Percentiles rank a stretch among this genome's conserved stretches.
Evolutionary conservation across 2,797 vertebrate species (phyloP).

Genomic region (Sebastes diploproa): DNA sequence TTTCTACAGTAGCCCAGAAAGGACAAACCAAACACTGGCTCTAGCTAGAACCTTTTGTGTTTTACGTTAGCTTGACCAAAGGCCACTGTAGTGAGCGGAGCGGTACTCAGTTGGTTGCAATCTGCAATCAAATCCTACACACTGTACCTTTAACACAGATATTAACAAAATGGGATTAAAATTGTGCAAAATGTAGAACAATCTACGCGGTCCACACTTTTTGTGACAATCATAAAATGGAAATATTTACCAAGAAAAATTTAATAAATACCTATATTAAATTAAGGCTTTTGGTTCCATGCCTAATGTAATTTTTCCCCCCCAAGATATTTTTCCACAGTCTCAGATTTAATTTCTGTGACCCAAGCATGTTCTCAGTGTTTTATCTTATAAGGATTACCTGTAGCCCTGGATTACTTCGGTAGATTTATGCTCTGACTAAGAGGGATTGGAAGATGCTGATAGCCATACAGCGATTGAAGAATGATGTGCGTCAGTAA

Average conservation of each 20-base stretch:
- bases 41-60: no score
- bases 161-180: not conserved
- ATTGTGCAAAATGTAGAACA: not conserved
- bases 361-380: conserved; percentile 7
- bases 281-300: conserved; percentile 30
- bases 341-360: conserved; percentile 20
- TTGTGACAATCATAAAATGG: not conserved
- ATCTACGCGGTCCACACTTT: not conserved
- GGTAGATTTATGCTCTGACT: conserved; percentile 31
- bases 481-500: conserved; percentile 60
- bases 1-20: no score
- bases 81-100: no score
- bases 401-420: conserved; percentile 45
- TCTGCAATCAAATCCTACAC: no score
- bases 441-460: conserved; percentile 52
- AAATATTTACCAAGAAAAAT: not conserved
- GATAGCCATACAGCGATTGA: conserved; percentile 34
- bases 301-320: not conserved
- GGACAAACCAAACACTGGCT: no score
- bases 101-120: no score
- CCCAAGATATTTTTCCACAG: not conserved
- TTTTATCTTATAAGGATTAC: conserved; percentile 33
- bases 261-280: not conserved
- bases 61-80: no score
- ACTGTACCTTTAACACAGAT: not conserved